These are phyloP conservation scores for Pseudomugil gertrudae DNA, from an alignment of 2,797 vertebrate species.

Conservation along the genomic window DNA sequence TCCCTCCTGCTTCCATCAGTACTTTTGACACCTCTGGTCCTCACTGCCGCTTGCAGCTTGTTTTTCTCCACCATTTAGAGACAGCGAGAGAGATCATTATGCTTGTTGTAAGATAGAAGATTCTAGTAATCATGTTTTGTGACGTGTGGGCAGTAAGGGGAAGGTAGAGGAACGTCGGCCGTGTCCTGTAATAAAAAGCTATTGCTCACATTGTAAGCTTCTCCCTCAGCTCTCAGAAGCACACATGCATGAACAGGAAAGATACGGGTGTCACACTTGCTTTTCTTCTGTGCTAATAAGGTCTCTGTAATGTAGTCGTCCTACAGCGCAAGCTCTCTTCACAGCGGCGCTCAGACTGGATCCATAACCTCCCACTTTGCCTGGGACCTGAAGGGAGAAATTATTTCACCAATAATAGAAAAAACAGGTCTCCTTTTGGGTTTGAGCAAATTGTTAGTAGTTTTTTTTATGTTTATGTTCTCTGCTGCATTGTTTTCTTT, in stretches of 20 bases:
- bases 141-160: neutral
- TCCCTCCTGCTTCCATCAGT: neutral
- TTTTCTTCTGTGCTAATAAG: slow-evolving; percentile 63
- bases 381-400: slow-evolving; percentile 36
- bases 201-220: slow-evolving; percentile 10
- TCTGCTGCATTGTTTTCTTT: slow-evolving; percentile 45
- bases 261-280: slow-evolving; percentile 55
- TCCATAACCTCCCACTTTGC: slow-evolving; percentile 57
- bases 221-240: slow-evolving; percentile 9
- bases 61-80: neutral
- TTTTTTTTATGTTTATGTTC: slow-evolving; percentile 48
- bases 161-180: neutral
- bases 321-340: slow-evolving; percentile 36
- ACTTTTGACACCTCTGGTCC: neutral
- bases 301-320: slow-evolving; percentile 56
- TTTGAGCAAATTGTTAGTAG: slow-evolving; percentile 38
- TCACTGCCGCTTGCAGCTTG: neutral
- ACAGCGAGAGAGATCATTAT: neutral
- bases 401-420: slow-evolving; percentile 26
- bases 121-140: neutral
- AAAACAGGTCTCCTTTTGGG: slow-evolving; percentile 27
- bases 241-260: slow-evolving; percentile 34
- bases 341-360: slow-evolving; percentile 35
- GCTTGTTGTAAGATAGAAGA: neutral
- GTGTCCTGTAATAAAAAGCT: slow-evolving; percentile 29